These are phyloP conservation scores for Oenanthe oenanthe DNA, from an alignment of 2,113 vertebrate species.

Conservation along the genomic window DNA sequence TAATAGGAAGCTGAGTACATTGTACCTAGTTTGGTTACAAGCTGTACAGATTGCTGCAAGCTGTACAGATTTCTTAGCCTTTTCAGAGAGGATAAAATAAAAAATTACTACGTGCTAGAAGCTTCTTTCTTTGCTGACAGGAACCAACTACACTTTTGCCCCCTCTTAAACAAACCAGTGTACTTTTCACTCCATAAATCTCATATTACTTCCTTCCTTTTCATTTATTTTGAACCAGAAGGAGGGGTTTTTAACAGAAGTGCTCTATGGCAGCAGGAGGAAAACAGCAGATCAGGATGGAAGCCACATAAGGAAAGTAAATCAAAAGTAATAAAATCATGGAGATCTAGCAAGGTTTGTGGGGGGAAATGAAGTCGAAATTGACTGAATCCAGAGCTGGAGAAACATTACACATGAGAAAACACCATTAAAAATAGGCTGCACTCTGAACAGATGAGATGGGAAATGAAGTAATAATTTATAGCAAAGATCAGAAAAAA, in stretches of 20 bases:
- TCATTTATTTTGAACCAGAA: conserved; percentile 69
- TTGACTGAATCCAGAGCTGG: conserved; percentile 65
- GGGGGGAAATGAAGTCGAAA: conserved; percentile 1
- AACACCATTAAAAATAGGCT: conserved; percentile 38
- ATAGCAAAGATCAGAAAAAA: conserved; percentile 34
- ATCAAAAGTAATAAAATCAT: conserved; percentile 52
- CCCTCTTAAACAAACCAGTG: conserved; percentile 55
- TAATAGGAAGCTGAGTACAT: background rate
- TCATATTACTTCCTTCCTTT: conserved; percentile 79
- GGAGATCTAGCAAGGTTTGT: conserved; percentile 32
- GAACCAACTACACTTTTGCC: conserved; percentile 56
- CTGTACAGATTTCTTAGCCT: conserved; percentile 22
- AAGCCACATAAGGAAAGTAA: conserved; percentile 61
- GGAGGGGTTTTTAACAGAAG: conserved; percentile 73
- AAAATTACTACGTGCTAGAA: conserved; percentile 64
- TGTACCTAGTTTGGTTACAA: background rate
- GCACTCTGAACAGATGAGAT: conserved; percentile 10
- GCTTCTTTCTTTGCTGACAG: conserved; percentile 58
- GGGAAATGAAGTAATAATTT: conserved; percentile 31
- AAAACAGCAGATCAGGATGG: conserved; percentile 50
- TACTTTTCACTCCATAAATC: conserved; percentile 75
- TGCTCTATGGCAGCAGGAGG: conserved; percentile 14
- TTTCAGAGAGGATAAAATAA: conserved; percentile 43
- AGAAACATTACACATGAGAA: conserved; percentile 47
- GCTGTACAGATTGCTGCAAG: conserved; percentile 28